Conservation (phyloP, 2,797 vertebrate species). For the Hoplostethus mediterraneus region DNA sequence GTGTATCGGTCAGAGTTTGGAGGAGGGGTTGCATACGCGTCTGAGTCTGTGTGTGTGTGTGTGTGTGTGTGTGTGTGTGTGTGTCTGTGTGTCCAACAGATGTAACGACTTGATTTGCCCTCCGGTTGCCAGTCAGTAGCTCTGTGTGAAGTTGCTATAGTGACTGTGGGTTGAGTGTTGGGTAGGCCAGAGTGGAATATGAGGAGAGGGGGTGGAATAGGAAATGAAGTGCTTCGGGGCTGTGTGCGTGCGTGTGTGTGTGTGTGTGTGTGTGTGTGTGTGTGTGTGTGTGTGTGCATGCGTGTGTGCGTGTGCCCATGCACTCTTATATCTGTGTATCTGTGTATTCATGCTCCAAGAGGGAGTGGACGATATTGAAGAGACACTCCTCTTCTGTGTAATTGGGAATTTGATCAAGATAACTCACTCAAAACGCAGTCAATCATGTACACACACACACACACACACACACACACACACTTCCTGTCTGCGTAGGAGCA, state of each 20-base stretch:
- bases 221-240: constrained; percentile 73
- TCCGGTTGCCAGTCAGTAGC: constrained; percentile 52
- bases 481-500: constrained; percentile 40
- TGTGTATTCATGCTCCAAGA: constrained; percentile 31
- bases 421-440: constrained; percentile 48
- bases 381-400: constrained; percentile 61
- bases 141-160: constrained; percentile 78
- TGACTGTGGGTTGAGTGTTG: constrained; percentile 72
- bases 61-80: constrained; percentile 1
- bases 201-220: constrained; percentile 73
- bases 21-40: neutral
- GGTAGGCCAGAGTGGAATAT: constrained; percentile 70
- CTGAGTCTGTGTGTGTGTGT: neutral
- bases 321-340: constrained; percentile 46
- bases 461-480: constrained; percentile 6
- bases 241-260: constrained; percentile 20
- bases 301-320: too few species aligned
- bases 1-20: neutral
- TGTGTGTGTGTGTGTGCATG: constrained; percentile 31
- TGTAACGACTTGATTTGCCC: constrained; percentile 68
- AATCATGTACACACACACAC: constrained; percentile 2
- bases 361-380: constrained; percentile 42
- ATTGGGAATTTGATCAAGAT: constrained; percentile 68
- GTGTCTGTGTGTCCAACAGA: constrained; percentile 54
- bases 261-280: constrained; percentile 16